phyloP scores from a whole-genome alignment of 1,140 invertebrate species.

The Chionoecetes opilio region DNA sequence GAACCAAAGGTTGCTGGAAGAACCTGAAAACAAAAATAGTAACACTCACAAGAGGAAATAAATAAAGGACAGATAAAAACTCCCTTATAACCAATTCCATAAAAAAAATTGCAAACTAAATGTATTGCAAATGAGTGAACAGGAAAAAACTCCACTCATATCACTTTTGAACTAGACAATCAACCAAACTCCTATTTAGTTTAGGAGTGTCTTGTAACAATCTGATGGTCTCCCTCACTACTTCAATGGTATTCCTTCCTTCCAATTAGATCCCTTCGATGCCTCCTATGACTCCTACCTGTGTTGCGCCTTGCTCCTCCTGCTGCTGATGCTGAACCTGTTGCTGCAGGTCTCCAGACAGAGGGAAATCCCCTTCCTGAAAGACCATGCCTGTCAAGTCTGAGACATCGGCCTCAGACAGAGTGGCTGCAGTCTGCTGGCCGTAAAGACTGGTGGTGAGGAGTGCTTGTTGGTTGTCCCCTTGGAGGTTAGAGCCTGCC shows the following conservation, averaged over 20 bases:
- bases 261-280: background rate
- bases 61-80: too few relatives aligned
- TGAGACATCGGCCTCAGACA: constrained; percentile 55
- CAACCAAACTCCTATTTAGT: too few relatives aligned
- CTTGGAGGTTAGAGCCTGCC: constrained; percentile 74
- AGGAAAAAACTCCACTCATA: too few relatives aligned
- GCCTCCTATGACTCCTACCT: constrained; percentile 6
- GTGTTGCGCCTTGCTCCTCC: constrained; percentile 52
- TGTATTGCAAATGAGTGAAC: too few relatives aligned
- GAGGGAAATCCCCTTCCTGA: constrained; percentile 69
- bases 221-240: background rate
- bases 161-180: too few relatives aligned
- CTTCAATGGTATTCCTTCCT: too few relatives aligned
- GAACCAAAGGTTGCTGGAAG: constrained; percentile 62
- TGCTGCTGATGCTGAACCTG: constrained; percentile 60
- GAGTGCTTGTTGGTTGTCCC: constrained; percentile 77
- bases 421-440: constrained; percentile 48
- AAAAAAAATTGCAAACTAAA: background rate
- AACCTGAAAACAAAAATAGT: constrained; percentile 45
- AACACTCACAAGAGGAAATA: background rate
- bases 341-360: constrained; percentile 60
- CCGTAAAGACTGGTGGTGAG: constrained; percentile 69
- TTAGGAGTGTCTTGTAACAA: too few relatives aligned
- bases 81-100: background rate
- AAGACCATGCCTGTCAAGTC: constrained; percentile 70